phyloP scores from a whole-genome alignment of 2,113 vertebrate species.

The Dicrurus megarhynchus region DNA sequence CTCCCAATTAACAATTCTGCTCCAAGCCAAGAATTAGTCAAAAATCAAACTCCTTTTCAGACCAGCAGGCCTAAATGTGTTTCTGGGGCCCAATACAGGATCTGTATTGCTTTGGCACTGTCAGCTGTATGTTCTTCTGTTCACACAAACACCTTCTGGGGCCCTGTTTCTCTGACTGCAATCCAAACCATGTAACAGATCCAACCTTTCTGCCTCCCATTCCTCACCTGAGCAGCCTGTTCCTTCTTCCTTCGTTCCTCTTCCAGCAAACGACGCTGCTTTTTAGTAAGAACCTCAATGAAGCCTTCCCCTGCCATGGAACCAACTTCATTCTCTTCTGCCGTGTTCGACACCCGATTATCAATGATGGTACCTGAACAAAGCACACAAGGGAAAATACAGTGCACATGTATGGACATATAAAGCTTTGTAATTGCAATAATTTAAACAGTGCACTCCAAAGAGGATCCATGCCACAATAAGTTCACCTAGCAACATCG shows the following conservation, averaged over 20 bases:
- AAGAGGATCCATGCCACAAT: not conserved
- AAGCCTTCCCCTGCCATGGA: slow-evolving; percentile 81
- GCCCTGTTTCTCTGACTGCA: not conserved
- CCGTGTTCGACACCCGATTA: slow-evolving; percentile 46
- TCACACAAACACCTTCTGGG: not conserved
- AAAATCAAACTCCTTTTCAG: not conserved
- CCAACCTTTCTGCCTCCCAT: not conserved
- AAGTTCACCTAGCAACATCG: not conserved
- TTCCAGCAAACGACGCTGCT: slow-evolving; percentile 91
- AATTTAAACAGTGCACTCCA: not conserved
- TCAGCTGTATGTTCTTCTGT: not conserved
- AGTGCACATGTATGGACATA: not conserved
- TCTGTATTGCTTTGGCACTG: not conserved
- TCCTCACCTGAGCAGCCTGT: slow-evolving; percentile 82
- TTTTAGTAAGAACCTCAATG: slow-evolving; percentile 91
- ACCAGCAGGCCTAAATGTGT: accelerated
- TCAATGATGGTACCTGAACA: slow-evolving; percentile 71
- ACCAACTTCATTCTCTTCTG: slow-evolving; percentile 81
- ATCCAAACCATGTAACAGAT: accelerated
- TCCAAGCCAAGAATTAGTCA: not conserved
- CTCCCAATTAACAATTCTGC: not conserved
- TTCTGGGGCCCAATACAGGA: not conserved
- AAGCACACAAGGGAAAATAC: not conserved
- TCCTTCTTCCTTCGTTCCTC: slow-evolving; percentile 95
- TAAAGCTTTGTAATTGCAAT: accelerated